Base-by-base conservation (phyloP, 2,888 invertebrate species). In the Isotomurus palustris region DNA sequence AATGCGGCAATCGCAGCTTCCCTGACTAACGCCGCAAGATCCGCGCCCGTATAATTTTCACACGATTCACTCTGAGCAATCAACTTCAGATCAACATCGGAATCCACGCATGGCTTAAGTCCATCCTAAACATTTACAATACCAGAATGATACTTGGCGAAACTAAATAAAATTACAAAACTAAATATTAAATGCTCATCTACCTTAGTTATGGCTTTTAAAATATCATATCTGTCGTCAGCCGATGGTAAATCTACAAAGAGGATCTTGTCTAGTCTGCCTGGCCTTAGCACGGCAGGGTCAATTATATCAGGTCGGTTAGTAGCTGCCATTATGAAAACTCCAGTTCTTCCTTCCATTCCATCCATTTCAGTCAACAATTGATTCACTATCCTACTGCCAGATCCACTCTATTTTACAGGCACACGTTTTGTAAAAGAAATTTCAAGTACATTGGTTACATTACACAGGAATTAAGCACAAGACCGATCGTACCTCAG, bases 281-380 rank as follows among this genome's bases (percentile, higher is more conserved):
- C 97, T 0, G 88, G 88, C 72, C 93, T 80, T 60, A 97, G 76
- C 36, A 99, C 86, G 0, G 97, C 97, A 2, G 94, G 90, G 77
- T 99, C 97, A 55, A 99, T 87, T 22, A 95, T 94, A 73, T 99
- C 95, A 0, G 95, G 94, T 69, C 96, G 81, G 78, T 99, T 99
- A 25, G 92, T 94, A 0, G 97, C 97, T 0, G 93, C 97, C 78
- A 99, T 83, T 21, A 99, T 82, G 75, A 91, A 99, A 3, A 99
- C 96, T 1, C 91, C 91, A 73, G 88, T 85, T 47, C 96, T 83
- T 27, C 85, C 84, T 74, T 93, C 91, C 38, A 97, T 83, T 2
- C 97, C 97, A 74, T 99, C 97, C 96, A 99, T 95, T 81, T 99
- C 97, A 0, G 96, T 96, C 48, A 99, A 78, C 76, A 99, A 79